Evolutionary conservation across 2,888 invertebrate genomes (phyloP), one percentile per base, ranked within the genome.

Genomic region (Ectemnius cavifrons): DNA sequence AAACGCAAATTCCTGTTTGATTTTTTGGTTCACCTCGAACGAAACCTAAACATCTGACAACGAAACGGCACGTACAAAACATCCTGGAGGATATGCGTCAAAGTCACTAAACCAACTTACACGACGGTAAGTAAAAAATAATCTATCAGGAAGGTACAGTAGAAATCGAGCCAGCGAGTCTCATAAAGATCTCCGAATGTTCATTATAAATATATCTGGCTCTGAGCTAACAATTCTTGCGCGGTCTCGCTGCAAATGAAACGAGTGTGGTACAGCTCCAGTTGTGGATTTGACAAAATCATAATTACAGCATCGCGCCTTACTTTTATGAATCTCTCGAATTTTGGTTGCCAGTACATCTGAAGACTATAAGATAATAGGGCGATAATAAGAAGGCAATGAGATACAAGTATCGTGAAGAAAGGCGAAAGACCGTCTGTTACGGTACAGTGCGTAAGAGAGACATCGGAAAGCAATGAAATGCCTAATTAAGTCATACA

Each of bases 401-500:
- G 2, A 14, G 52, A 16, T 52, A 52, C n/a, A 52, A 52, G 16
- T 52, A 16, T 0, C n/a, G 14, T 52, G 16, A 52, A 16, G 13
- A 52, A 11, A 52, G 16, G 16, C 52, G 52, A 52, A 52, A 52
- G 52, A 16, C 16, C 13, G n/a, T 52, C 52, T 52, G 52, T 14
- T 52, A 16, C 16, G 52, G 14, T 52, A 4, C 16, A 64, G 56
- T 59, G 66, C 37, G 65, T 63, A 65, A 66, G 75, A 75, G 70
- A 71, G 60, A 78, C 73, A 70, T 71, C 65, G 27, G 58, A 74
- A 74, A 74, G 75, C 66, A 58, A 28, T 61, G 59, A 67, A 63
- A 65, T 49, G 60, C 72, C 71, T 71, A 70, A 79, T 52, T 74
- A 77, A 81, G 56, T 75, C 74, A 77, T 60, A 71, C 64, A 70